Evolutionary conservation across 1,140 invertebrate genomes (phyloP), one percentile per base, ranked within the genome.

Genomic region (Drosophila repletoides): DNA sequence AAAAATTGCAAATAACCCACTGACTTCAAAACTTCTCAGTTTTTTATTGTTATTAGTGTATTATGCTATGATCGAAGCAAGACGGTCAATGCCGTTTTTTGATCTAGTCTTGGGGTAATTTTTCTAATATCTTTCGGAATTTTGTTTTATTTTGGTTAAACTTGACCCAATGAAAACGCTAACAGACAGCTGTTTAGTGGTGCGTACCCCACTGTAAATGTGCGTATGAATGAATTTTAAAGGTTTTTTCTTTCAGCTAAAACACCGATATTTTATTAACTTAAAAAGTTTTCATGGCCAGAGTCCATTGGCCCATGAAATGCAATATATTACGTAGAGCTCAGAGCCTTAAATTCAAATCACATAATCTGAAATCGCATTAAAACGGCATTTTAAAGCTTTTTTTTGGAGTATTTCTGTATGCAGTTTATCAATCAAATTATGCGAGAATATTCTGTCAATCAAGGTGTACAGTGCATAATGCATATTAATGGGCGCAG

Each of bases 61-160:
- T 59, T 63, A 34, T 55, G 61, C 34, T 43, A 45, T 61, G n/a
- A n/a, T 22, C 21, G 40, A 58, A 75, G 31, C 63, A 88, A 84
- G 74, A 72, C 77, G 83, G 83, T 88, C 83, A 88, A 88, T 88
- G 83, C 19, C 84, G 83, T 88, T 88, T 88, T 83, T 88, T 88
- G 83, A 88, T 88, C 83, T 88, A 88, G 74, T 75, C 83, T 67
- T 56, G 24, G 36, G n/a, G 65, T 41, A 79, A 68, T 75, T 56
- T 84, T 80, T 75, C 71, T 86, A 84, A 71, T 58, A 63, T 58
- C 12, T 19, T 48, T 56, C 48, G 19, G 46, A 14, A 9, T 17
- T 15, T 59, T 28, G 10, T 66, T 52, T 48, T 51, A 55, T 74
- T 66, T 52, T 48, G 43, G 43, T 74, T 84, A 76, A 84, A 86